These are phyloP conservation scores for Misgurnus mizolepis DNA, from an alignment of 2,113 vertebrate genomes.

Conservation along the genomic window DNA sequence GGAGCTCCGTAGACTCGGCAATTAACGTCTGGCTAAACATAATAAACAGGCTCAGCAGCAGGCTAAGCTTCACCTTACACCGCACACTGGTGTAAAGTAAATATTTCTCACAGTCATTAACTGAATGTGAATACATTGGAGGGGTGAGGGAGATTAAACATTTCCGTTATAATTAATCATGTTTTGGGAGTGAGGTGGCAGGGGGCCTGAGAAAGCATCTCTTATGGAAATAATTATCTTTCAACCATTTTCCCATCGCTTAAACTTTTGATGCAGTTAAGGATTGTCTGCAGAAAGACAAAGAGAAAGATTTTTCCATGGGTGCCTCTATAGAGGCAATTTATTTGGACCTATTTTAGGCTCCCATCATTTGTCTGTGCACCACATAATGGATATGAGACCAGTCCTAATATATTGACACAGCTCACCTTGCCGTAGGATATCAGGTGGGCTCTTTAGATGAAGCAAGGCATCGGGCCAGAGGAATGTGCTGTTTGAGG, in stretches of 20 bases:
- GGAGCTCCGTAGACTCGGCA: conserved; percentile 24
- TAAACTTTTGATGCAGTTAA: conserved; percentile 41
- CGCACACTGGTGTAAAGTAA: conserved; percentile 46
- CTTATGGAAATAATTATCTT: conserved; percentile 68
- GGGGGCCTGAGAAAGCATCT: conserved; percentile 53
- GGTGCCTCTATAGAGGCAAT: conserved; percentile 52
- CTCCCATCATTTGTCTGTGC: conserved; percentile 56
- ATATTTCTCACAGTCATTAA: conserved; percentile 65
- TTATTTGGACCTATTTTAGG: conserved; percentile 56
- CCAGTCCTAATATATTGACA: neutral
- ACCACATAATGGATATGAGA: conserved; percentile 28
- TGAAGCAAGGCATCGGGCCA: conserved; percentile 2
- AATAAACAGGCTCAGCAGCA: conserved; percentile 51
- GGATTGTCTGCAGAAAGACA: conserved; percentile 13
- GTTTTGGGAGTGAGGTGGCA: conserved; percentile 51
- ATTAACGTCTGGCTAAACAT: conserved; percentile 59
- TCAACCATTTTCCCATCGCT: conserved; percentile 55
- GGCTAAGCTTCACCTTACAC: conserved; percentile 29
- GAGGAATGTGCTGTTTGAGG: conserved; percentile 20
- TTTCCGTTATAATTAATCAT: conserved; percentile 69
- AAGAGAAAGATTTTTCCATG: conserved; percentile 25
- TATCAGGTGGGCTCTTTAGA: conserved; percentile 6
- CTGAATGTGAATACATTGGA: conserved; percentile 60
- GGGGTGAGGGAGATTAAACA: conserved; percentile 58
- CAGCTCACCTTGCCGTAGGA: conserved; percentile 1